These are phyloP conservation scores for Ptilonorhynchus violaceus DNA, from an alignment of 2,113 vertebrate species.

Conservation along the genomic window DNA sequence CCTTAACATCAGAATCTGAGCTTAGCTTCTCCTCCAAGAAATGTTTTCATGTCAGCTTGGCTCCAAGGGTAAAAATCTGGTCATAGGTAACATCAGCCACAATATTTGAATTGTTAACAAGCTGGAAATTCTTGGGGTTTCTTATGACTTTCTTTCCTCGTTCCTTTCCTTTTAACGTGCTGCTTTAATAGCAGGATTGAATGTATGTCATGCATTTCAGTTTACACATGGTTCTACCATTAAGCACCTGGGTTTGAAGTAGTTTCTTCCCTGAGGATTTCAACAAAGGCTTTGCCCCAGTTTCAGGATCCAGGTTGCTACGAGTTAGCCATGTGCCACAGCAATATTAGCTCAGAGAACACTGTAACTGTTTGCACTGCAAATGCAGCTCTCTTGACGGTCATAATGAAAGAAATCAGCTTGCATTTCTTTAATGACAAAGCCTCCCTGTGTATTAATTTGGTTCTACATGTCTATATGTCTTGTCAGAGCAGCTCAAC, in stretches of 20 bases:
- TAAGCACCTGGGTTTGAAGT: constrained; percentile 68
- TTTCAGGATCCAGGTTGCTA: constrained; percentile 62
- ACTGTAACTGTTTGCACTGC: constrained; percentile 23
- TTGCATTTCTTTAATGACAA: constrained; percentile 74
- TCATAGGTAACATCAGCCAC: neutral
- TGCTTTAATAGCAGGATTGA: constrained; percentile 51
- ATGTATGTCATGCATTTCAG: constrained; percentile 42
- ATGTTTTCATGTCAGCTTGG: neutral
- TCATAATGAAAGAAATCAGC: constrained; percentile 68
- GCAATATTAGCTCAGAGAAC: constrained; percentile 70
- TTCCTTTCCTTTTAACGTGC: neutral
- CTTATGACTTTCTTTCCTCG: neutral
- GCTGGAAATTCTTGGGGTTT: constrained; percentile 44
- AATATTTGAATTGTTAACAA: neutral
- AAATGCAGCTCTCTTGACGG: constrained; percentile 56
- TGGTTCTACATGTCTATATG: constrained; percentile 41
- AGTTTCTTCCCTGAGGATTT: constrained; percentile 64
- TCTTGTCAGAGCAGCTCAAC: constrained; percentile 58
- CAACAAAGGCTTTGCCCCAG: constrained; percentile 57
- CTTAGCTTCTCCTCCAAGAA: neutral
- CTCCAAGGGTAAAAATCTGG: constrained; percentile 21
- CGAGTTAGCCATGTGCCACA: constrained; percentile 27
- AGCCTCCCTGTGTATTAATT: constrained; percentile 73
- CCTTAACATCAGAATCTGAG: neutral
- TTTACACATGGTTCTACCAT: constrained; percentile 61